phyloP scores from a whole-genome alignment of 2,797 vertebrate species.

The Monodelphis domestica region DNA sequence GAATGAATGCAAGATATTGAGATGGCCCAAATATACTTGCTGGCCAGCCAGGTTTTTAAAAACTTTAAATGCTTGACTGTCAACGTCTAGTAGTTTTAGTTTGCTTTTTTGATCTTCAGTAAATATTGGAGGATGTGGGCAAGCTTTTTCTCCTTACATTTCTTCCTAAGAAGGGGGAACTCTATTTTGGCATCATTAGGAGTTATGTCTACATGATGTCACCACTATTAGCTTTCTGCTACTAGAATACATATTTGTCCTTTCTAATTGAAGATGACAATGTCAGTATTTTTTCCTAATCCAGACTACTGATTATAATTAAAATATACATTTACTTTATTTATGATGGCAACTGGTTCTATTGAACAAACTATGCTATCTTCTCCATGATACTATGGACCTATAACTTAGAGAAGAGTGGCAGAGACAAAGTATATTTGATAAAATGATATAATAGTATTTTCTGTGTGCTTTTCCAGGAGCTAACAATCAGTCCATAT shows the following conservation, averaged over 20 bases:
- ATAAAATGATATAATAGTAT: not conserved
- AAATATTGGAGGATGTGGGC: not conserved
- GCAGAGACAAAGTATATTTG: slow-evolving; percentile 1
- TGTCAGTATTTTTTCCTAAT: slow-evolving; percentile 44
- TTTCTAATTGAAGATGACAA: slow-evolving; percentile 45
- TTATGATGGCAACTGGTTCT: slow-evolving; percentile 35
- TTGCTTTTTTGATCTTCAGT: not conserved
- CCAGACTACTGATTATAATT: slow-evolving; percentile 1
- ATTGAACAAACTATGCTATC: not conserved
- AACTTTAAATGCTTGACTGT: slow-evolving; percentile 22
- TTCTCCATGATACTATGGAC: not conserved
- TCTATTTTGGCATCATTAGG: not conserved
- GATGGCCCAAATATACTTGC: not conserved
- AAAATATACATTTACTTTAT: slow-evolving; percentile 19
- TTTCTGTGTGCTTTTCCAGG: not conserved
- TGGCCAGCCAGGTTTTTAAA: not conserved
- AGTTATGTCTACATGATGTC: not conserved
- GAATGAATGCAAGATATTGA: not conserved
- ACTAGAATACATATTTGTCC: slow-evolving; percentile 4
- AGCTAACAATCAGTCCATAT: not conserved
- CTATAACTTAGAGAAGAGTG: not conserved
- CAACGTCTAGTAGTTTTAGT: not conserved
- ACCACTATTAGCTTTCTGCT: slow-evolving; percentile 34
- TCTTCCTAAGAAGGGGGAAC: slow-evolving; percentile 26
- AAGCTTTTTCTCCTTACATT: not conserved